Evolutionary conservation across 2,797 vertebrate species (phyloP), one percentile per base, ranked within the genome.

Genomic region (Pteronotus mesoamericanus): DNA sequence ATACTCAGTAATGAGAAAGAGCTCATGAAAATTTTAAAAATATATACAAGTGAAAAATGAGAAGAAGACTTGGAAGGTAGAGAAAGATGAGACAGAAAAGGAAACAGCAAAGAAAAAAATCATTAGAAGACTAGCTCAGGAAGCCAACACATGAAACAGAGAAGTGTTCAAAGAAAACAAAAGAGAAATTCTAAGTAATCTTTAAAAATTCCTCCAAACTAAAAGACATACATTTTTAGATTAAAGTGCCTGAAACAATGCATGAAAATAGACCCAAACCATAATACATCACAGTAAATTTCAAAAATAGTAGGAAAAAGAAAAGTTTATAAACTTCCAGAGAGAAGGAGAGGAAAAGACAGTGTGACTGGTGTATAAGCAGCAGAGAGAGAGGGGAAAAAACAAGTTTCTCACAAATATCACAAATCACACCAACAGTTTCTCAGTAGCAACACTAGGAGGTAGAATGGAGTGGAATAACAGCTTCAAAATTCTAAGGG

Each of bases 361-460:
- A 29, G 3, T 51, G 32, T 5, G 22, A 78, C 24, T 5, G 19
- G 34, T 39, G 16, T 19, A n/a, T 2, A 59, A 57, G 2, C 3
- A 14, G 5, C n/a, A 24, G 9, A 55, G 1, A 48, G 1, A 26
- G 0, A 15, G 9, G n/a, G 39, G 3, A 18, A 24, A 5, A 75
- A 26, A 69, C 46, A 18, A 26, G 6, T 34, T 91, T 78, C 61
- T 87, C 53, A 83, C 9, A 83, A 94, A 39, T 16, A 77, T 14
- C 3, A 46, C 75, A 22, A 82, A 61, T 61, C 69, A 91, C 71
- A 94, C 69, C 9, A 18, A 85, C 16, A 39, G 19, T 48, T 84
- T 78, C 44, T 86, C 26, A 22, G 6, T 26, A 9, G 24, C 19
- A 82, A 89, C 32, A 68, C 7, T 10, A 69, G 68, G 48, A 77